Evolutionary conservation across 2,888 invertebrate species (phyloP).

Genomic region (Eilema griseolum): DNA sequence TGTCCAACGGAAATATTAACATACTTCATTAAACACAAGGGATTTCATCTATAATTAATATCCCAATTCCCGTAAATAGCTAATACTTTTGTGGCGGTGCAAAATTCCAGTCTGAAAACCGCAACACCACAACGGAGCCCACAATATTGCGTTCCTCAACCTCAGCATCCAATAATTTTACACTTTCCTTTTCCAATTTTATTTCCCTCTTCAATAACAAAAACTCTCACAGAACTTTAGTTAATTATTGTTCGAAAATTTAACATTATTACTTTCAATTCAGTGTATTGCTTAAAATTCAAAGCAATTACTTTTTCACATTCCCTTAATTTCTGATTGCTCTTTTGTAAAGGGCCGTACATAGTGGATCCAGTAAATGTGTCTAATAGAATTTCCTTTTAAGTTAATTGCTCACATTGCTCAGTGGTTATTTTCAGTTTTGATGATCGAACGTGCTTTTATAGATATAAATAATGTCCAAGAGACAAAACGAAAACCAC

Average conservation of each 20-base stretch:
- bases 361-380: constrained; percentile 12
- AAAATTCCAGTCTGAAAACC: constrained; percentile 11
- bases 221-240: constrained; percentile 1
- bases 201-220: constrained; percentile 5
- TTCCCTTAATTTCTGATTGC: neutral
- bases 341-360: neutral
- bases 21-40: constrained; percentile 3
- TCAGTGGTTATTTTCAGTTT: constrained; percentile 29
- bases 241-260: neutral
- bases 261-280: constrained; percentile 2
- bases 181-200: constrained; percentile 8
- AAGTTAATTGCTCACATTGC: constrained; percentile 30
- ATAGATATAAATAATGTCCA: constrained; percentile 20
- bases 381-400: constrained; percentile 21
- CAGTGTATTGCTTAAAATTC: neutral
- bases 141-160: constrained; percentile 8
- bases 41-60: constrained; percentile 5
- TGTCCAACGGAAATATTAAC: neutral
- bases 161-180: constrained; percentile 15
- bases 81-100: neutral
- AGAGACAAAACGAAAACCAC: constrained; percentile 24
- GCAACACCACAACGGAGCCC: neutral
- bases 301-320: neutral
- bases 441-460: constrained; percentile 24
- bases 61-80: neutral